Base-by-base conservation (phyloP, 2,113 vertebrate genomes). In the Callithrix jacchus region DNA sequence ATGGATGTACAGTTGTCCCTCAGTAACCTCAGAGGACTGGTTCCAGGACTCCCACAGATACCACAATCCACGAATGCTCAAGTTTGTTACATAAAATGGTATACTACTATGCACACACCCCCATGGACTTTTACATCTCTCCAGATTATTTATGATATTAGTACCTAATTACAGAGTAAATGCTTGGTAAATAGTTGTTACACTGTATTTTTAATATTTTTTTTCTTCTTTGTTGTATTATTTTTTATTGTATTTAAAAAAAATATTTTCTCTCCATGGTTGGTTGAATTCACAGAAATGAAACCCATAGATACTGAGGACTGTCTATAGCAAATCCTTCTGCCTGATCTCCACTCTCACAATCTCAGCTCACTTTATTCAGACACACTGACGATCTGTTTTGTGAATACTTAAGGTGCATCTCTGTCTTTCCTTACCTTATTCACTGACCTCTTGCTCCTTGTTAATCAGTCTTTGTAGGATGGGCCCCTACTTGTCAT, bases 311-410 rank as follows among this genome's bases (percentile, higher is more conserved):
- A 40, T 37, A 40, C 5, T 6, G 20, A 71, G n/a, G 70, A 20
- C n/a, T 5, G 18, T 52, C 16, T 16, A 9, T 40, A 1, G 0
- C 11, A 40, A 17, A 1, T 14, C 11, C 37, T 79, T 21, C 42
- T 11, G 21, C 27, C 5, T 52, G 42, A 12, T 5, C 71, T 37
- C 52, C 0, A 0, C 14, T 2, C 5, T 18, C 5, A 14, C 40
- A 66, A 1, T 6, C 27, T 40, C 35, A 30, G 45, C 12, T 27
- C 64, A 6, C 49, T 27, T 9, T 23, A 2, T 32, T 42, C 17
- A 18, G 40, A 68, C 11, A 30, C 17, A 7, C 2, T 13, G 54
- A 11, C 32, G 2, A 64, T 5, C 4, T 12, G 4, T 42, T 52
- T 12, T 32, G 56, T 37, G 32, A 92, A 27, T 3, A 8, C 8